Percentiles rank a stretch among this genome's conserved stretches.
Evolutionary conservation across 2,113 vertebrate species (phyloP).

Genomic region (Microtus ochrogaster): DNA sequence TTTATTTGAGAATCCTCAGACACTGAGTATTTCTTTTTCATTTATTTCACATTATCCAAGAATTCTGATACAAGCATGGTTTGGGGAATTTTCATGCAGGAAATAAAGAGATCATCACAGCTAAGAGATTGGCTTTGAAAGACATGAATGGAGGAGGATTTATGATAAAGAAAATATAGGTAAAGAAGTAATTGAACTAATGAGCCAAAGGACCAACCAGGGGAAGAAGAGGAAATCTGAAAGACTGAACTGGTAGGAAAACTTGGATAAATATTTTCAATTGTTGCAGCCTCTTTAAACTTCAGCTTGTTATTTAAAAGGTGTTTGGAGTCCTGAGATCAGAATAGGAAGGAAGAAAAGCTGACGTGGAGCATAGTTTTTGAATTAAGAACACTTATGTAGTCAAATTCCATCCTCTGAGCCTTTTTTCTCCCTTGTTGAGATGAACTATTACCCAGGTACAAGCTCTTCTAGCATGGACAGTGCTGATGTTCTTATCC

Average conservation of each 20-base stretch:
- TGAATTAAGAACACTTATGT: neutral
- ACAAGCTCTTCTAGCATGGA: neutral
- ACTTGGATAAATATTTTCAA: neutral
- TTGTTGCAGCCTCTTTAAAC: neutral
- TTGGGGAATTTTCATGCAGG: neutral
- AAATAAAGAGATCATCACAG: neutral
- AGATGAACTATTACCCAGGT: neutral
- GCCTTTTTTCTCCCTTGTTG: neutral
- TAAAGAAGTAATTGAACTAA: neutral
- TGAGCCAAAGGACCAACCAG: neutral
- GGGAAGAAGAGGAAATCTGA: neutral
- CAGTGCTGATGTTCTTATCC: neutral
- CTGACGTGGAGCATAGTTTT: neutral
- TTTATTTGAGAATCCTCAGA: neutral
- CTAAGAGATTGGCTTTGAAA: neutral
- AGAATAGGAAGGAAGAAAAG: neutral
- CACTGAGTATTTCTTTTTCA: neutral
- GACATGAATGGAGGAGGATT: neutral
- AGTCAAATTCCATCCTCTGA: neutral
- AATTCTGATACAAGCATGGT: neutral
- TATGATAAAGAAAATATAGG: neutral
- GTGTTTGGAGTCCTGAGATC: neutral
- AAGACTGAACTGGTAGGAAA: neutral
- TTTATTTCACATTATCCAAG: neutral
- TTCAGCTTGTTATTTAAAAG: neutral